A percentile compares a stretch with the other conserved stretches of the same genome.
These are phyloP conservation scores for Callyntrura guangdongensis DNA, from an alignment of 2,888 invertebrate species.

Conservation along the genomic window DNA sequence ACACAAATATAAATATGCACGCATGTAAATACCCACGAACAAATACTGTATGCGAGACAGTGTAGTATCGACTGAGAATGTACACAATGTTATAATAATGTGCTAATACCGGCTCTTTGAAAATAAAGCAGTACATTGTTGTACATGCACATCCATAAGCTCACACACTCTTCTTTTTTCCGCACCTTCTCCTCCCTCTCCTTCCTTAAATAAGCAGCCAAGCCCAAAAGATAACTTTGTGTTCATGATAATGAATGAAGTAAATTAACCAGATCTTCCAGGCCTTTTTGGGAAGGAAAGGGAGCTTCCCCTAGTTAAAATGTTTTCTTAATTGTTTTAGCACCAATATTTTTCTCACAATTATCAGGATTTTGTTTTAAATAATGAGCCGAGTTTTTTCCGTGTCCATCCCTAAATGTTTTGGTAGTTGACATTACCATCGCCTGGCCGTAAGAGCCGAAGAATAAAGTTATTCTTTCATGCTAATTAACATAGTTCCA, in stretches of 20 bases:
- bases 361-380: constrained; percentile 39
- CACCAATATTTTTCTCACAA: constrained; percentile 65
- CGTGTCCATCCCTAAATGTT: neutral
- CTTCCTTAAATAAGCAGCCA: constrained; percentile 58
- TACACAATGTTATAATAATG: neutral
- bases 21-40: neutral
- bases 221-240: constrained; percentile 76
- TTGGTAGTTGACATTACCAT: neutral
- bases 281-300: constrained; percentile 30
- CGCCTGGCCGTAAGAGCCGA: neutral
- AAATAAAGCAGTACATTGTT: neutral
- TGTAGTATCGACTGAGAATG: neutral
- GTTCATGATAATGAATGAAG: constrained; percentile 77
- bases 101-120: constrained; percentile 8
- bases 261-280: constrained; percentile 77
- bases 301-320: constrained; percentile 50
- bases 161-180: neutral
- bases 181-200: constrained; percentile 8
- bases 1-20: neutral
- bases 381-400: constrained; percentile 33
- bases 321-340: constrained; percentile 76
- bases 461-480: constrained; percentile 1
- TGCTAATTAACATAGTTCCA: constrained; percentile 45
- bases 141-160: constrained; percentile 14
- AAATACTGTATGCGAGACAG: neutral